These are phyloP conservation scores for Drosophila bifasciata DNA, from an alignment of 1,140 invertebrate genomes.

Conservation along the genomic window DNA sequence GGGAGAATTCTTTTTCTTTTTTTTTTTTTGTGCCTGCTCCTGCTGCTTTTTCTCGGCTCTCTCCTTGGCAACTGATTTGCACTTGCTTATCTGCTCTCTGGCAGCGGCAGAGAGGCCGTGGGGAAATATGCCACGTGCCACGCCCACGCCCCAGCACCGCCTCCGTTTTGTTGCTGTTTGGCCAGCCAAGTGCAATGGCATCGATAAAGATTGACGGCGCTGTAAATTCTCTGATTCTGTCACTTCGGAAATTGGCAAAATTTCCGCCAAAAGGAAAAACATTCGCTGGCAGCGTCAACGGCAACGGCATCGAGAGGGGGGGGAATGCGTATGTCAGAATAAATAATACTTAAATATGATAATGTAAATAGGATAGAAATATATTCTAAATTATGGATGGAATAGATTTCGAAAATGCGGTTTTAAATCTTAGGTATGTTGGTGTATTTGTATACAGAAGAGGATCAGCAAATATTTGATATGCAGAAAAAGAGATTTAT, in stretches of 20 bases:
- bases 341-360: slow-evolving; percentile 45
- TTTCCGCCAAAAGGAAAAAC: slow-evolving; percentile 50
- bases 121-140: slow-evolving; percentile 56
- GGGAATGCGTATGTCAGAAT: slow-evolving; percentile 43
- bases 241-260: slow-evolving; percentile 83
- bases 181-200: slow-evolving; percentile 74
- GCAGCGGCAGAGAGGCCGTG: slow-evolving; percentile 33
- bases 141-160: slow-evolving; percentile 23
- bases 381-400: slow-evolving; percentile 17
- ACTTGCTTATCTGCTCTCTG: slow-evolving; percentile 64
- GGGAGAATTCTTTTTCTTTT: slow-evolving; percentile 49
- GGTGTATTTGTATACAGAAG: no score
- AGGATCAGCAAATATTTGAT: no score
- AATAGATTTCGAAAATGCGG: slow-evolving; percentile 7
- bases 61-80: slow-evolving; percentile 70
- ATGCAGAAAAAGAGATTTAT: no score
- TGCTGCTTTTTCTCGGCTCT: slow-evolving; percentile 13
- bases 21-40: slow-evolving; percentile 18
- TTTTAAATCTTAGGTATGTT: not conserved
- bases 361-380: slow-evolving; percentile 38
- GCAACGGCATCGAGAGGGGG: slow-evolving; percentile 19
- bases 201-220: slow-evolving; percentile 82
- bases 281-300: not conserved
- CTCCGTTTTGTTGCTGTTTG: slow-evolving; percentile 53
- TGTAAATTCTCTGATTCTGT: slow-evolving; percentile 84